Evolutionary conservation across 2,797 vertebrate species (phyloP).

Genomic region (Oreochromis mossambicus): DNA sequence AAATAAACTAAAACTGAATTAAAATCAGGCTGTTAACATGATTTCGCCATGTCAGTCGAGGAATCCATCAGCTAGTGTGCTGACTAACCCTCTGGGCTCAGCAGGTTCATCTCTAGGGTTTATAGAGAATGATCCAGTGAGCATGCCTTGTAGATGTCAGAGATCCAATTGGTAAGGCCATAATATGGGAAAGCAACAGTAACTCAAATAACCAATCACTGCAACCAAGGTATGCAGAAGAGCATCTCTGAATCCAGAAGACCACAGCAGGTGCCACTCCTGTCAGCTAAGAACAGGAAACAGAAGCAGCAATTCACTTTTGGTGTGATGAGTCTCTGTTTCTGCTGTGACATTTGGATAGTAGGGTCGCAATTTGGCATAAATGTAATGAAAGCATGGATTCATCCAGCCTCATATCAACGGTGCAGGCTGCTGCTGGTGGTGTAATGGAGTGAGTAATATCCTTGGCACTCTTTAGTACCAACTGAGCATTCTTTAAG

Average conservation of each 20-base stretch:
- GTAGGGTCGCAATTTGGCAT: neutral
- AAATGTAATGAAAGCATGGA: neutral
- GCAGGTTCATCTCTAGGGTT: neutral
- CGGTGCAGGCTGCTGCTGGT: fast-evolving
- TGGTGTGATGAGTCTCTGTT: neutral
- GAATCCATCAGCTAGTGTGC: neutral
- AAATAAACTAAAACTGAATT: neutral
- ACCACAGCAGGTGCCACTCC: neutral
- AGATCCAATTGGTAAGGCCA: fast-evolving
- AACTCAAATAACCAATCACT: neutral
- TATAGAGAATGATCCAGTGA: neutral
- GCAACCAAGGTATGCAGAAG: neutral
- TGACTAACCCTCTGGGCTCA: neutral
- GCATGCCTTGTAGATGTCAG: neutral
- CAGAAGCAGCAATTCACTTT: neutral
- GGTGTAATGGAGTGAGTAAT: neutral
- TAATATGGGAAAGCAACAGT: neutral
- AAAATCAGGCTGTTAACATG: neutral
- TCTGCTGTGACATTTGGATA: neutral
- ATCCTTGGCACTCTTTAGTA: neutral
- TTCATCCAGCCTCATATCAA: neutral
- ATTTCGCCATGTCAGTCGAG: neutral
- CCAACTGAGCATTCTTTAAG: neutral
- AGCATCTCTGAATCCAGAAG: neutral
- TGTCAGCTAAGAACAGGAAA: neutral